These are phyloP conservation scores for Perdita meconis DNA, from an alignment of 2,888 invertebrate species.

Conservation along the genomic window DNA sequence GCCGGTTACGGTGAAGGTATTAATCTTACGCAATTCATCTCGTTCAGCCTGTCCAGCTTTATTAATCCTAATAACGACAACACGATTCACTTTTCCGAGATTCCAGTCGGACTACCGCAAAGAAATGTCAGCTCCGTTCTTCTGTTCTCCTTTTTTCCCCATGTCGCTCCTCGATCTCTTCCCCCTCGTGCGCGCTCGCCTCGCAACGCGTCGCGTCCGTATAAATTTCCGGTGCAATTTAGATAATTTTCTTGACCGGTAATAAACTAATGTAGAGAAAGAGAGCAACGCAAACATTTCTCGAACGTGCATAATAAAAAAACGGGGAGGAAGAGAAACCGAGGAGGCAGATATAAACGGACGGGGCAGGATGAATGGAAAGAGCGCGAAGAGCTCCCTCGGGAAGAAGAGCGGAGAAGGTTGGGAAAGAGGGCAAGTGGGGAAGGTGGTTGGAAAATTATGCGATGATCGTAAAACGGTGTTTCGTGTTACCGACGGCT, in stretches of 20 bases:
- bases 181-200: not conserved
- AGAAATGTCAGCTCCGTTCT: conserved; percentile 45
- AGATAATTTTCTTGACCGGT: conserved; percentile 49
- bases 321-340: not conserved
- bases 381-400: conserved; percentile 9
- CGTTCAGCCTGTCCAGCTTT: conserved; percentile 72
- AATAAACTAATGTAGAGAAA: conserved; percentile 57
- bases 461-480: conserved; percentile 43
- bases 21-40: conserved; percentile 79
- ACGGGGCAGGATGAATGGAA: conserved; percentile 13
- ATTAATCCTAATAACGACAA: conserved; percentile 76
- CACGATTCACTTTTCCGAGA: conserved; percentile 74
- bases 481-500: conserved; percentile 43
- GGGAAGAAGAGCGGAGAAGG: conserved; percentile 8
- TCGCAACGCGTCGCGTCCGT: conserved; percentile 35
- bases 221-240: conserved; percentile 57
- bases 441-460: not conserved
- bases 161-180: not conserved
- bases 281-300: conserved; percentile 42
- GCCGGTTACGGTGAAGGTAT: conserved; percentile 73
- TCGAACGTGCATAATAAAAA: conserved; percentile 30
- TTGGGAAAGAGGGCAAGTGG: not conserved
- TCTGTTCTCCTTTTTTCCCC: conserved; percentile 6
- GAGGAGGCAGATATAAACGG: conserved; percentile 28
- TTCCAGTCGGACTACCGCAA: conserved; percentile 50